phyloP scores from a whole-genome alignment of 2,888 invertebrate genomes.

The Chaitophorus viminalis region DNA sequence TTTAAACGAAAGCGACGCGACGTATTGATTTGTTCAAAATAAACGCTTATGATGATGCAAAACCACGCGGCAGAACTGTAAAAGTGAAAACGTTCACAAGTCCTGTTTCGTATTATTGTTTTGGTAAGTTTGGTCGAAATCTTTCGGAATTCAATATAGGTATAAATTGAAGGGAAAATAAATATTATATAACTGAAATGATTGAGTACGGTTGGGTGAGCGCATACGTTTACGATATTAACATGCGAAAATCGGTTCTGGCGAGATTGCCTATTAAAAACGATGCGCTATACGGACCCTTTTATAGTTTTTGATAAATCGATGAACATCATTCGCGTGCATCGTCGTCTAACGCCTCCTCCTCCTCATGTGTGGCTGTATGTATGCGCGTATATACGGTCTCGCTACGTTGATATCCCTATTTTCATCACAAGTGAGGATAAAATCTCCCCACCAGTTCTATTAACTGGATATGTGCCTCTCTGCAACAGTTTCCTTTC shows the following conservation, averaged over 20 bases:
- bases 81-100: not conserved
- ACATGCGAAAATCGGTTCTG: conserved; percentile 29
- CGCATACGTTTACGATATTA: not conserved
- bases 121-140: not conserved
- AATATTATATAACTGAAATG: conserved; percentile 10
- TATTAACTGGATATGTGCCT: conserved; percentile 21
- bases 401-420: not conserved
- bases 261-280: conserved; percentile 49
- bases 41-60: not conserved
- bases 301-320: conserved; percentile 59
- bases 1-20: not conserved
- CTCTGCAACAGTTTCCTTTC: not conserved
- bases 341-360: not conserved
- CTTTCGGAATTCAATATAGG: not conserved
- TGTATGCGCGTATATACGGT: not conserved
- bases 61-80: not conserved
- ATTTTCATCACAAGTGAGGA: conserved; percentile 20
- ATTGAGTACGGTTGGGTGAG: not conserved
- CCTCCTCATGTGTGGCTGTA: too few species aligned
- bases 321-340: not conserved
- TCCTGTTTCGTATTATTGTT: not conserved
- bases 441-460: conserved; percentile 36
- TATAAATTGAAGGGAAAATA: not conserved
- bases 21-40: not conserved
- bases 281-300: conserved; percentile 5